phyloP scores from a whole-genome alignment of 1,140 invertebrate genomes.

The Papilio glaucus region DNA sequence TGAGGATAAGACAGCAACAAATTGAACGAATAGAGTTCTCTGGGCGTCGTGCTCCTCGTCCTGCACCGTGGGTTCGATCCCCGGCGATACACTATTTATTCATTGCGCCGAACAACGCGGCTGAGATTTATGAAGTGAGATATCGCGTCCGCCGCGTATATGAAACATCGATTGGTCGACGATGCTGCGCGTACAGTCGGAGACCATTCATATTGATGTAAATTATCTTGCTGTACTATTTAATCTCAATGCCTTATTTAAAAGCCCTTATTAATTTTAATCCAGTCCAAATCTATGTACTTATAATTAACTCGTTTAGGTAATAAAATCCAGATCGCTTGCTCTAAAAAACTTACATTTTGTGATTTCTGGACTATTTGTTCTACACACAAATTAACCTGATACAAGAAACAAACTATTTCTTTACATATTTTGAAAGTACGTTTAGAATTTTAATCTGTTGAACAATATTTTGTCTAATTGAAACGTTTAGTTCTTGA shows the following conservation, averaged over 20 bases:
- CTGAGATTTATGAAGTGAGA: conserved; percentile 25
- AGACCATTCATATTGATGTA: background rate
- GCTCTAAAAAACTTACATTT: no score
- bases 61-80: background rate
- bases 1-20: background rate
- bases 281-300: no score
- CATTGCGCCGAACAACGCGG: conserved; percentile 5
- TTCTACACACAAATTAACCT: no score
- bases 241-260: background rate
- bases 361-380: no score
- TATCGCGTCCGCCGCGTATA: background rate
- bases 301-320: no score
- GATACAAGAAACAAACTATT: no score
- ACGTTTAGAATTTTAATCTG: no score
- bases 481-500: no score
- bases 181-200: background rate
- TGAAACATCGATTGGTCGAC: background rate
- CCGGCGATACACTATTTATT: background rate
- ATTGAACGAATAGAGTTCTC: background rate
- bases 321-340: no score
- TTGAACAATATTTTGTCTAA: no score
- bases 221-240: background rate
- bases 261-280: no score
- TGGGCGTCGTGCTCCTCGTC: background rate
- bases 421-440: no score